Evolutionary conservation across 2,888 invertebrate species (phyloP).

Genomic region (Netelia melanura): DNA sequence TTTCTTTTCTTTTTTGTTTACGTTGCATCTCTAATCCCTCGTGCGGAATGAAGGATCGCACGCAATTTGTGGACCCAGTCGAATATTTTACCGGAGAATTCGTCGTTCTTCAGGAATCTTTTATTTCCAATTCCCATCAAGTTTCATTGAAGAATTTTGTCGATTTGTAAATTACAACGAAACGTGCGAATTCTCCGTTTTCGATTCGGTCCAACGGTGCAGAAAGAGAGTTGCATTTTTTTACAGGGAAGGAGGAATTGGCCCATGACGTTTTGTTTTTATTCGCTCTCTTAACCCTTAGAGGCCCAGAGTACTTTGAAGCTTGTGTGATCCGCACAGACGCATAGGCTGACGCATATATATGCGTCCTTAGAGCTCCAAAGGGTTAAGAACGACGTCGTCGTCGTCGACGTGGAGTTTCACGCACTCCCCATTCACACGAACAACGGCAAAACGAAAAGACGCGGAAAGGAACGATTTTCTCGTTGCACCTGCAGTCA

Average conservation of each 20-base stretch:
- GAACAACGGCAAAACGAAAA: constrained; percentile 29
- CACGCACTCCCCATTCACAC: constrained; percentile 35
- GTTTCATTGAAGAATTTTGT: too few relatives aligned
- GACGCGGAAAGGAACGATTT: constrained; percentile 11
- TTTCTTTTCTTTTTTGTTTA: constrained; percentile 33
- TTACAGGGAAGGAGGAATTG: background rate
- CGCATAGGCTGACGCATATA: too few relatives aligned
- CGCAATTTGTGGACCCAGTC: background rate
- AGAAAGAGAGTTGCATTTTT: background rate
- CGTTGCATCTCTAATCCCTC: constrained; percentile 50
- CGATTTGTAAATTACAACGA: too few relatives aligned
- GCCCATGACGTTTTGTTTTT: background rate
- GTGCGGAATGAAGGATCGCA: constrained; percentile 21
- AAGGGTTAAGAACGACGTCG: background rate
- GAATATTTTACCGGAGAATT: constrained; percentile 29
- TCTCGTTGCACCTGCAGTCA: constrained; percentile 39
- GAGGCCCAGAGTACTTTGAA: too few relatives aligned
- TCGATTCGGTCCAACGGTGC: background rate
- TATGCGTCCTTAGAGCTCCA: too few relatives aligned
- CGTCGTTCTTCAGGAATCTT: background rate
- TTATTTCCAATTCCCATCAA: too few relatives aligned
- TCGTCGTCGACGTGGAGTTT: constrained; percentile 9
- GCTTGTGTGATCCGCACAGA: too few relatives aligned
- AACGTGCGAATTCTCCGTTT: background rate
- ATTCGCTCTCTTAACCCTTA: background rate